Conservation (phyloP, 2,797 vertebrate genomes). For the Sebastes taczanowskii region DNA sequence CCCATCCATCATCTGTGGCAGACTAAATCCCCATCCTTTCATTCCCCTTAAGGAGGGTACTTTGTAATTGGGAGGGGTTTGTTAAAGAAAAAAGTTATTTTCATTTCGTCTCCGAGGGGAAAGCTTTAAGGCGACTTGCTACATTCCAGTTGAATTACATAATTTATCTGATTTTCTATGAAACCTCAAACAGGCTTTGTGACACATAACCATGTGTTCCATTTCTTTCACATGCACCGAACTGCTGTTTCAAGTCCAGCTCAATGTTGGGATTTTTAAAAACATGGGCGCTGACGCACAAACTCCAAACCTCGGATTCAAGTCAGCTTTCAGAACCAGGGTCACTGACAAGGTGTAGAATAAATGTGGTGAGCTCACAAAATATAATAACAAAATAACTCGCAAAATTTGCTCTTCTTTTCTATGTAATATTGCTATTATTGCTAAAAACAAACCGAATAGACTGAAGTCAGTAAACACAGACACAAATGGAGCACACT, state of each 20-base stretch:
- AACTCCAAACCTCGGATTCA: conserved; percentile 20
- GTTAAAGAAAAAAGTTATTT: conserved; percentile 49
- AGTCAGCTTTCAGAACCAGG: conserved; percentile 35
- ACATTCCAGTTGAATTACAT: conserved; percentile 49
- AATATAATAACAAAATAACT: background rate
- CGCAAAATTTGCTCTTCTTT: background rate
- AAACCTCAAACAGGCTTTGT: conserved; percentile 45
- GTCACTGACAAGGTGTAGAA: conserved; percentile 18
- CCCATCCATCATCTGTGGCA: conserved; percentile 80
- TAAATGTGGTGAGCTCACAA: background rate
- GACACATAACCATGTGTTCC: conserved; percentile 47
- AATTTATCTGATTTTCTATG: conserved; percentile 44
- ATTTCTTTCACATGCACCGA: conserved; percentile 29
- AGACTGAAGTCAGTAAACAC: conserved; percentile 1
- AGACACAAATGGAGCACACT: background rate
- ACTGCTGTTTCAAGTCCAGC: conserved; percentile 31
- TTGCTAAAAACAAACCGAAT: conserved; percentile 21
- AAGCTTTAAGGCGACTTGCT: conserved; percentile 36
- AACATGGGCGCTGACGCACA: background rate
- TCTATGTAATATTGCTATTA: conserved; percentile 19
- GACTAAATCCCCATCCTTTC: conserved; percentile 69
- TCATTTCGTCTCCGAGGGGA: conserved; percentile 31
- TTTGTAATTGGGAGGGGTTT: conserved; percentile 57
- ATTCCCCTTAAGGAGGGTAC: conserved; percentile 45
- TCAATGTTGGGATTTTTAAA: conserved; percentile 39